These are phyloP conservation scores for Oryzias javanicus DNA, from an alignment of 2,113 vertebrate genomes.

Conservation along the genomic window DNA sequence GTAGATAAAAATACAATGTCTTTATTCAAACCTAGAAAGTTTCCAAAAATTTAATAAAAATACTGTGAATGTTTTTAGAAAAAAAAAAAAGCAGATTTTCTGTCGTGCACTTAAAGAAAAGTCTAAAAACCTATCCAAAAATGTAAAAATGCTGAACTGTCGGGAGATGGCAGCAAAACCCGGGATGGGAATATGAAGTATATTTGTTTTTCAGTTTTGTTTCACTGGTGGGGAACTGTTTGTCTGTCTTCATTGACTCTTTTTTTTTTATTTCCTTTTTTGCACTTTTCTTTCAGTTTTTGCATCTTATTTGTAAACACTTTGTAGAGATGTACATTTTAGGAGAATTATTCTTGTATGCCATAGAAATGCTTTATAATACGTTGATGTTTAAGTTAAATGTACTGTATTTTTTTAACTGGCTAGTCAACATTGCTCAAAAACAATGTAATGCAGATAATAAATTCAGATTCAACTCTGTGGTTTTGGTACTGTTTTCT, in stretches of 20 bases:
- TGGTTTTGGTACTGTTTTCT: constrained; percentile 5
- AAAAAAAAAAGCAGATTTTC: constrained; percentile 30
- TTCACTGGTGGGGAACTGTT: constrained; percentile 67
- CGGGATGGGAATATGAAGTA: constrained; percentile 72
- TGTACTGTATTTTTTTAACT: constrained; percentile 78
- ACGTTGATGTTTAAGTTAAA: constrained; percentile 75
- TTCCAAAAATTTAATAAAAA: constrained; percentile 58
- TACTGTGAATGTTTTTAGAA: constrained; percentile 72
- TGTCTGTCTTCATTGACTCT: constrained; percentile 62
- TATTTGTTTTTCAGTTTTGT: constrained; percentile 59
- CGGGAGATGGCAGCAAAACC: constrained; percentile 54
- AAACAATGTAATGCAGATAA: constrained; percentile 73
- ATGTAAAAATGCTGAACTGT: constrained; percentile 37
- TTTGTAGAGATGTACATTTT: constrained; percentile 84
- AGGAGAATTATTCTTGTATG: constrained; percentile 75
- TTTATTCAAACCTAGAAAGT: constrained; percentile 67
- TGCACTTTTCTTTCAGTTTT: constrained; percentile 75
- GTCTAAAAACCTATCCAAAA: constrained; percentile 17
- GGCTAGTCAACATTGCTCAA: constrained; percentile 74
- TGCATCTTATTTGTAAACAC: constrained; percentile 74
- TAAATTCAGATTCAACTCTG: constrained; percentile 70
- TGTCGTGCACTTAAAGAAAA: constrained; percentile 47
- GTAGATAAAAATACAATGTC: constrained; percentile 63
- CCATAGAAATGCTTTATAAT: constrained; percentile 71
- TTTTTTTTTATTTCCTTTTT: constrained; percentile 65